Evolutionary conservation across 2,113 vertebrate genomes (phyloP).

Genomic region (Macquaria australasica): DNA sequence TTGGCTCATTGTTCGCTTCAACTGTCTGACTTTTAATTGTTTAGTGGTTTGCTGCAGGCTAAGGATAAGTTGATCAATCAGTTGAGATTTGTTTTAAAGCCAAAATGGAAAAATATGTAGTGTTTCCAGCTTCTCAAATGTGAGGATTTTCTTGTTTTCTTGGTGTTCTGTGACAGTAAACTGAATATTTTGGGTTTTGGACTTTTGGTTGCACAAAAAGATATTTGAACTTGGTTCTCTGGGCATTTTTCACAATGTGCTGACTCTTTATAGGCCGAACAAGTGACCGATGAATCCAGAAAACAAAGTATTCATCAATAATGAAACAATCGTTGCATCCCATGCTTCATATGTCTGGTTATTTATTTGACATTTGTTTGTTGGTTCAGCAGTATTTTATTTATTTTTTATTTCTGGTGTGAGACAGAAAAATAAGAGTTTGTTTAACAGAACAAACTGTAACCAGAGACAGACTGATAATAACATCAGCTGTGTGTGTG

Average conservation of each 20-base stretch:
- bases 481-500: slow-evolving; percentile 43
- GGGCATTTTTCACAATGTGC: too few relatives aligned
- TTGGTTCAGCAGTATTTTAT: background rate
- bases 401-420: background rate
- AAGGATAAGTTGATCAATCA: too few relatives aligned
- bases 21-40: background rate
- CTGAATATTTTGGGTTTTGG: background rate
- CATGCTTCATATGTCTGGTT: background rate
- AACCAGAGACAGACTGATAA: slow-evolving; percentile 36
- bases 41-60: background rate
- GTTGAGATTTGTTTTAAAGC: background rate
- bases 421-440: background rate
- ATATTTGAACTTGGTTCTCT: background rate
- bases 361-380: background rate
- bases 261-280: background rate
- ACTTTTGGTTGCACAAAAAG: background rate
- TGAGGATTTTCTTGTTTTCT: background rate
- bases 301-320: background rate
- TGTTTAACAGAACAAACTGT: slow-evolving; percentile 10
- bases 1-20: background rate
- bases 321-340: rapidly evolving
- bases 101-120: background rate
- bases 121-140: too few relatives aligned
- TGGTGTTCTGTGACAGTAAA: background rate
- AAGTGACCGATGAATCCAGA: background rate